Conservation (phyloP, 2,113 vertebrate species). For the Aldabrachelys gigantea region DNA sequence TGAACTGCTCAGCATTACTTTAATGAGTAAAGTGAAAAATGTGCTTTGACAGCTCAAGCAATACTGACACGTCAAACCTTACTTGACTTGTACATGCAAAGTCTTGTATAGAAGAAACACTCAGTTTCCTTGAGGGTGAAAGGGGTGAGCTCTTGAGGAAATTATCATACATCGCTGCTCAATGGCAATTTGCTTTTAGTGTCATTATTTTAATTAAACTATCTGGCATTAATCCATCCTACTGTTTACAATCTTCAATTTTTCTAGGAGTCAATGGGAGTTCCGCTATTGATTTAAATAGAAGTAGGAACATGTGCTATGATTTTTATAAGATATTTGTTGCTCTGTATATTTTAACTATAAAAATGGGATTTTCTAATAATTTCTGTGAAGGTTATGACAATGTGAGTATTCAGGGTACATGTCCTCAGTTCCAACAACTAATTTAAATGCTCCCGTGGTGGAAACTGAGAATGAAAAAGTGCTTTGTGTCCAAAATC, state of each 20-base stretch:
- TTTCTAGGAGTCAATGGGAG: background rate
- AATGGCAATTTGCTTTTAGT: background rate
- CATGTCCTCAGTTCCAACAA: rapidly evolving
- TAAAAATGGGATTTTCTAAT: rapidly evolving
- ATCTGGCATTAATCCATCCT: background rate
- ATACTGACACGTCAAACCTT: background rate
- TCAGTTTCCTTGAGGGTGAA: background rate
- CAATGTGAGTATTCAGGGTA: rapidly evolving
- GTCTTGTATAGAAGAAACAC: background rate
- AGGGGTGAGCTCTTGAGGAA: background rate
- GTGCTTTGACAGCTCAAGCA: background rate
- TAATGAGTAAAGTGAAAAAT: background rate
- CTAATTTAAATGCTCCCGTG: rapidly evolving
- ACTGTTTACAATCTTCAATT: background rate
- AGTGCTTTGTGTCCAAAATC: background rate
- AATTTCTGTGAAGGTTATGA: background rate
- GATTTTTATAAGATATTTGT: background rate
- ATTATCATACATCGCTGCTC: background rate
- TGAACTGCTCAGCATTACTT: background rate
- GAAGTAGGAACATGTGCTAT: rapidly evolving
- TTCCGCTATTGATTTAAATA: background rate
- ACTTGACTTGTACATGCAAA: background rate
- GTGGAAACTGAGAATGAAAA: background rate
- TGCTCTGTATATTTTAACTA: rapidly evolving
- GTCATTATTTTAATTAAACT: background rate